phyloP scores from a whole-genome alignment of 2,797 vertebrate genomes.

The Sebastes vulpes region DNA sequence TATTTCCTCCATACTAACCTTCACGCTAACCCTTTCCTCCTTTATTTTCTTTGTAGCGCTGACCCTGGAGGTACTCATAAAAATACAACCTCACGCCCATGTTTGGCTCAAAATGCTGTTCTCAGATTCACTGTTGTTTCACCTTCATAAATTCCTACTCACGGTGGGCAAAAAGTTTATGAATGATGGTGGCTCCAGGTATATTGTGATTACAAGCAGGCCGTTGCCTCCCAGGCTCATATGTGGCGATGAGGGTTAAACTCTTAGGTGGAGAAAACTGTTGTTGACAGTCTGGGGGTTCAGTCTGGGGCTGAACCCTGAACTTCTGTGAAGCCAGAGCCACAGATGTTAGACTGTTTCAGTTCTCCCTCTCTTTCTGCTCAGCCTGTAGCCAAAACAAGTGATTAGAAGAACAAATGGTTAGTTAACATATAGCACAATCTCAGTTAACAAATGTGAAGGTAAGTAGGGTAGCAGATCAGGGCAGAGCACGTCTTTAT shows the following conservation, averaged over 20 bases:
- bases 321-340: background rate
- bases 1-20: background rate
- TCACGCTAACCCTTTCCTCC: background rate
- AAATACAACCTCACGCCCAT: background rate
- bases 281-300: constrained; percentile 17
- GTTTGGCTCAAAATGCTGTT: background rate
- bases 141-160: background rate
- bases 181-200: background rate
- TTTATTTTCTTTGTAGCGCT: background rate
- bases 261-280: background rate
- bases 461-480: background rate
- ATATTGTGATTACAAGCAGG: background rate
- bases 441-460: background rate
- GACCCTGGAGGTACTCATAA: background rate
- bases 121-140: background rate
- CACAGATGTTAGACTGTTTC: constrained; percentile 14
- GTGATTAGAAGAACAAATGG: background rate
- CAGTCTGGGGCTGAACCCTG: background rate
- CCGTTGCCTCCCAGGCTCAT: background rate
- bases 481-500: background rate
- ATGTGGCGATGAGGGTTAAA: background rate
- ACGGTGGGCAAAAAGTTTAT: background rate
- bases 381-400: constrained; percentile 15
- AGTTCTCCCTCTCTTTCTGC: background rate
- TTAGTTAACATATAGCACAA: background rate